Evolutionary conservation across 1,140 invertebrate species (phyloP).

Genomic region (Luehdorfia chinensis): DNA sequence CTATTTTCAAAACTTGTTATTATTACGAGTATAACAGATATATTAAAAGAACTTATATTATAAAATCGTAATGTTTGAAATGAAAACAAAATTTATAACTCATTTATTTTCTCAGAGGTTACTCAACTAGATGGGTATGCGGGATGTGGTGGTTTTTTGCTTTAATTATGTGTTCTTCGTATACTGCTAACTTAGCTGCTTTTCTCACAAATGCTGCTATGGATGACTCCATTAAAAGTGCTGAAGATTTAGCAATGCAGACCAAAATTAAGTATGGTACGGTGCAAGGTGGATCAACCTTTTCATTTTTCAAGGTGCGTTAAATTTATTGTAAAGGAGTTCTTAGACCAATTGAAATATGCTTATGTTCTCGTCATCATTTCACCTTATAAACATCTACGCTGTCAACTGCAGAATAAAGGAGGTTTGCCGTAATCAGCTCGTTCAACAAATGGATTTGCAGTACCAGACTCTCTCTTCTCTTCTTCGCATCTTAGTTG

Average conservation of each 20-base stretch:
- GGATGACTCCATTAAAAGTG: slow-evolving; percentile 89
- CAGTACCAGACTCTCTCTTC: no score
- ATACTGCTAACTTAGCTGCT: slow-evolving; percentile 96
- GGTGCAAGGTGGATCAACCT: slow-evolving; percentile 86
- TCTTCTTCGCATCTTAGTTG: no score
- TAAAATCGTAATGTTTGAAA: no score
- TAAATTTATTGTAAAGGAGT: slow-evolving; percentile 8
- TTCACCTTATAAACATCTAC: no score
- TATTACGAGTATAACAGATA: no score
- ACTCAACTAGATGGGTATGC: slow-evolving; percentile 88
- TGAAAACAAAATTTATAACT: no score
- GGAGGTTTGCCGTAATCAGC: neutral
- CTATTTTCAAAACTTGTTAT: no score
- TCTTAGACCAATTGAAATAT: no score
- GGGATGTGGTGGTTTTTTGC: slow-evolving; percentile 98
- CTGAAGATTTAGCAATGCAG: slow-evolving; percentile 92
- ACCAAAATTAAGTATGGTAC: slow-evolving; percentile 93
- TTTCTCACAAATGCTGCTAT: slow-evolving; percentile 93
- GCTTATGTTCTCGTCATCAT: no score
- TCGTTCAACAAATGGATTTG: no score
- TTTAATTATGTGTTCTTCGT: slow-evolving; percentile 95
- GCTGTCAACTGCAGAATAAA: neutral
- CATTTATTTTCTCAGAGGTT: slow-evolving; percentile 79
- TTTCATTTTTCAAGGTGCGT: slow-evolving; percentile 84
- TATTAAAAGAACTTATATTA: no score